Evolutionary conservation across 1,140 invertebrate genomes (phyloP), one percentile per base, ranked within the genome.

Genomic region (Drosophila mauritiana): DNA sequence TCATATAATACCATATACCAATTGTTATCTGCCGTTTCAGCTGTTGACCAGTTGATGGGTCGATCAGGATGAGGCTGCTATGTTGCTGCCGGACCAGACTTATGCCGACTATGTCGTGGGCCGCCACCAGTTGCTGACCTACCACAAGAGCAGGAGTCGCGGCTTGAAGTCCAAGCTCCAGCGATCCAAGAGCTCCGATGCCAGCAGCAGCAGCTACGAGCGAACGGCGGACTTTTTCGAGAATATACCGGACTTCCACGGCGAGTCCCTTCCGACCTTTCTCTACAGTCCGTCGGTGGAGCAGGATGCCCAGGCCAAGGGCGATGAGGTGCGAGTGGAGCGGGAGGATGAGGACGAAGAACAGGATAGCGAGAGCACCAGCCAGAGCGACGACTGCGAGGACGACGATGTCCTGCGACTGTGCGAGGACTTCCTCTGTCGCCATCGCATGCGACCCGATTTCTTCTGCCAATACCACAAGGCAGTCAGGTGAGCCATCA

Each of bases 11-110:
- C 7, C 27, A 31, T 31, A 31, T 31, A 27, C 0, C 7, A 5
- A 27, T 31, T 7, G 31, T 8, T 31, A 1, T 8, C 7, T 3
- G 31, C 31, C 31, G 8, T 56, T 70, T 0, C 37, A 56, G 65
- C 5, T 31, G 51, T 49, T 56, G 52, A 25, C 72, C 55, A 48
- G 54, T 79, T 49, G 55, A 53, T 59, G 67, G 75, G 58, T 76
- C 75, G 69, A 68, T 40, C 84, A 89, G 72, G 63, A 89, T 89
- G 90, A 77, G 65, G 63, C 84, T 92, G 90, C 77, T 85, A 95
- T 95, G 94, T 93, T 95, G 80, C 92, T 95, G 73, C 94, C 95
- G 57, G 94, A 95, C 92, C 94, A 95, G 89, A 95, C 94, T 34
- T 95, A 95, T 91, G 94, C 95, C 54, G 90, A 92, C 77, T 85